phyloP scores from a whole-genome alignment of 1,140 invertebrate genomes.

The Leptestheria dahalacensis region DNA sequence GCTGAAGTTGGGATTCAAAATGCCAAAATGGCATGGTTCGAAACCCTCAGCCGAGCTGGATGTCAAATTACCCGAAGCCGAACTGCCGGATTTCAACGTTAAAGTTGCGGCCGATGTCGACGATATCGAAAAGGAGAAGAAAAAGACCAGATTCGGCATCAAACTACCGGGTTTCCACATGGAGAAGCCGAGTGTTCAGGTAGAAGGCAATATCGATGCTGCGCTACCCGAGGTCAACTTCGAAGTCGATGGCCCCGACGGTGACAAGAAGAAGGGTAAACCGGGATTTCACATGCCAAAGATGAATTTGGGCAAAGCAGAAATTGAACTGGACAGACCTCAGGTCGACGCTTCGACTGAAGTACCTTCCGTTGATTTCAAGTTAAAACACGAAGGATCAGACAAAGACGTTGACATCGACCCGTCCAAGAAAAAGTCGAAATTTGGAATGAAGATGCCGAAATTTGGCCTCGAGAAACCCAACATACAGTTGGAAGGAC shows the following conservation, averaged over 20 bases:
- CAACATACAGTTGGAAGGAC: neutral
- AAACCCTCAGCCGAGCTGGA: neutral
- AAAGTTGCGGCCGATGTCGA: neutral
- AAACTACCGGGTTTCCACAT: neutral
- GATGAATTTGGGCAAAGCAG: neutral
- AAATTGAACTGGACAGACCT: neutral
- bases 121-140: slow-evolving; percentile 1
- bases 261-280: slow-evolving; percentile 1
- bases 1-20: slow-evolving; percentile 10
- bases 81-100: slow-evolving; percentile 7
- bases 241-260: neutral
- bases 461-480: slow-evolving; percentile 2
- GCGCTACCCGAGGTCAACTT: neutral
- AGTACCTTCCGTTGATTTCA: neutral
- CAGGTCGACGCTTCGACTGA: neutral
- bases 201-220: neutral
- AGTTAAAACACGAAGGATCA: neutral
- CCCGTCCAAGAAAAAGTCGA: neutral
- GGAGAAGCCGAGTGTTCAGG: neutral
- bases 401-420: neutral
- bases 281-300: neutral
- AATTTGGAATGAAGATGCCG: slow-evolving; percentile 5
- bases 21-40: slow-evolving; percentile 1
- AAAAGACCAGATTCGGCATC: slow-evolving; percentile 1
- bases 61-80: slow-evolving; percentile 2